Evolutionary conservation across 2,113 vertebrate genomes (phyloP).

Genomic region (Sardina pilchardus): DNA sequence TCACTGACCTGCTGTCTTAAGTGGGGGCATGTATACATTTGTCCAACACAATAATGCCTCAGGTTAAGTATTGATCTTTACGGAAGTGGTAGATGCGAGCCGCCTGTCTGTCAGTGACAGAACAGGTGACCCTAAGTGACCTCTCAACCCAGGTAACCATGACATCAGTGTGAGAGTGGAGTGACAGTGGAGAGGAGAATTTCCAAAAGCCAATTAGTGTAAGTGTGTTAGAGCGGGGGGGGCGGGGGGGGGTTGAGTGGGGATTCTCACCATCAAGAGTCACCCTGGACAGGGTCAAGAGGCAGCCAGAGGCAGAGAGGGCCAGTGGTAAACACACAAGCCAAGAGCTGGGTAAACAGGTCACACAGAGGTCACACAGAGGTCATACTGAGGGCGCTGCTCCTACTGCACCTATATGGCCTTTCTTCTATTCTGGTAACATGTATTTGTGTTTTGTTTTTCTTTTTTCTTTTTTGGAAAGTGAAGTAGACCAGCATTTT

Average conservation of each 20-base stretch:
- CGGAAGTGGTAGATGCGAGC: neutral
- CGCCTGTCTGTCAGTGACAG: slow-evolving; percentile 11
- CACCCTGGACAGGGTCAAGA: neutral
- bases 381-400: neutral
- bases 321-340: neutral
- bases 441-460: no score
- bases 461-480: no score
- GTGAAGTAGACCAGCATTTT: no score
- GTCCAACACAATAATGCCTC: neutral
- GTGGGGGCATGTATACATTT: neutral
- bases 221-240: neutral
- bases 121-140: neutral
- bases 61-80: slow-evolving; percentile 6
- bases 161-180: neutral
- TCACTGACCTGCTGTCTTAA: neutral
- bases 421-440: no score
- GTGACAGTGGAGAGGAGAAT: neutral
- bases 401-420: no score
- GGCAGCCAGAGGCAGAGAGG: neutral
- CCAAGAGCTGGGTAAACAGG: neutral
- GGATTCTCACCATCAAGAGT: neutral
- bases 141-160: neutral
- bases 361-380: neutral
- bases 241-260: neutral
- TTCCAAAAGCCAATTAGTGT: neutral